These are phyloP conservation scores for Sarcophaga caerulescens DNA, from an alignment of 2,888 invertebrate species.

Conservation along the genomic window DNA sequence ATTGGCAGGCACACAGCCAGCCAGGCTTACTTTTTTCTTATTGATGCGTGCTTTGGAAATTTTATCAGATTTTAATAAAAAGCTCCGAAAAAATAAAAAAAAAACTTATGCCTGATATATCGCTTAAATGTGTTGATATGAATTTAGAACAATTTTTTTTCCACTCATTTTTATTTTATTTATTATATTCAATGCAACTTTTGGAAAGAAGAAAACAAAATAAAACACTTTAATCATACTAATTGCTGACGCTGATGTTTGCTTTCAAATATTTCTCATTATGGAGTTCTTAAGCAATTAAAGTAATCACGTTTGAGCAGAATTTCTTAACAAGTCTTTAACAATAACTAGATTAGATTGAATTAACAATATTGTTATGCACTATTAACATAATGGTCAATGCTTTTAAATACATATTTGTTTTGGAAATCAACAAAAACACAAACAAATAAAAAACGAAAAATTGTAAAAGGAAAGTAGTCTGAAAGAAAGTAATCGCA, in stretches of 20 bases:
- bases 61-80: constrained; percentile 56
- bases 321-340: constrained; percentile 36
- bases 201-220: background rate
- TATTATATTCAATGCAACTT: background rate
- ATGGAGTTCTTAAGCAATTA: constrained; percentile 59
- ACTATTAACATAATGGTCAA: constrained; percentile 66
- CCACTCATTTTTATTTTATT: background rate
- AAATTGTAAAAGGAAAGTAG: background rate
- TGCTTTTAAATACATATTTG: constrained; percentile 13
- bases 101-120: background rate
- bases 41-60: constrained; percentile 62
- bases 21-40: constrained; percentile 31
- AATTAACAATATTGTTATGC: constrained; percentile 62
- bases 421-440: background rate
- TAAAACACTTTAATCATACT: constrained; percentile 46
- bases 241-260: constrained; percentile 46
- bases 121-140: background rate
- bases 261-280: constrained; percentile 32
- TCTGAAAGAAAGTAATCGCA: background rate
- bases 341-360: constrained; percentile 56
- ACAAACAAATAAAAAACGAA: background rate
- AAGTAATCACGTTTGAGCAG: constrained; percentile 56
- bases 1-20: background rate
- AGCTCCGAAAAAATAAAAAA: background rate
- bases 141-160: constrained; percentile 53